phyloP scores from a whole-genome alignment of 2,888 invertebrate species.

The Graphium colonna region DNA sequence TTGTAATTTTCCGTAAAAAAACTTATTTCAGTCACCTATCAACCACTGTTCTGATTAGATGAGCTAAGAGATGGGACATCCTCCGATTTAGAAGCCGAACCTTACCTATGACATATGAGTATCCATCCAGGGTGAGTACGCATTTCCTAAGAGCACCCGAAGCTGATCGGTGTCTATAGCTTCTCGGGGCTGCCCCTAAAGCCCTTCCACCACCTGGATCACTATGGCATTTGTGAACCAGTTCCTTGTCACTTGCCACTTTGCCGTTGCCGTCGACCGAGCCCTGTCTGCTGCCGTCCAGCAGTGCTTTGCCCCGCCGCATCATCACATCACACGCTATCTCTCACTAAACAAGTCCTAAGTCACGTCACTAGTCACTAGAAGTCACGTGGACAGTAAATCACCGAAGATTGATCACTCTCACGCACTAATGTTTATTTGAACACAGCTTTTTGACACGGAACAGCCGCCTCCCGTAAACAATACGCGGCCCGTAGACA shows the following conservation, averaged over 20 bases:
- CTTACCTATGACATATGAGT: constrained; percentile 94
- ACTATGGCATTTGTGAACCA: constrained; percentile 84
- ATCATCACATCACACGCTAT: constrained; percentile 62
- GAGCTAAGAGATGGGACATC: too few relatives aligned
- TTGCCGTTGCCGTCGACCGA: constrained; percentile 66
- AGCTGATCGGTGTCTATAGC: constrained; percentile 64
- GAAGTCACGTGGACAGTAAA: constrained; percentile 6
- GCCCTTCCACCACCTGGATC: constrained; percentile 81
- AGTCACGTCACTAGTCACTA: constrained; percentile 1
- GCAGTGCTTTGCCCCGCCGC: constrained; percentile 70
- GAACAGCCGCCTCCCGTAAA: constrained; percentile 31
- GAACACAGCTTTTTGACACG: constrained; percentile 28
- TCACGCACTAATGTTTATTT: constrained; percentile 26
- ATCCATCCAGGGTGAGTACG: constrained; percentile 91
- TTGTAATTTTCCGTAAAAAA: too few relatives aligned
- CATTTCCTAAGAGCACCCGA: constrained; percentile 86
- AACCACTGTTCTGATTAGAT: too few relatives aligned
- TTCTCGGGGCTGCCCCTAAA: constrained; percentile 57
- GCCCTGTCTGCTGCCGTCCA: constrained; percentile 71
- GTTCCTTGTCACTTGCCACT: constrained; percentile 76
- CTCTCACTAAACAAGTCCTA: constrained; percentile 5
- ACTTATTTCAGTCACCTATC: too few relatives aligned
- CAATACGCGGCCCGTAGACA: constrained; percentile 38
- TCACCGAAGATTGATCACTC: constrained; percentile 33
- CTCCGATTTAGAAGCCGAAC: too few relatives aligned